Percentiles rank a stretch among this genome's conserved stretches.
Conservation (phyloP, 2,797 vertebrate species). For the Esox lucius region DNA sequence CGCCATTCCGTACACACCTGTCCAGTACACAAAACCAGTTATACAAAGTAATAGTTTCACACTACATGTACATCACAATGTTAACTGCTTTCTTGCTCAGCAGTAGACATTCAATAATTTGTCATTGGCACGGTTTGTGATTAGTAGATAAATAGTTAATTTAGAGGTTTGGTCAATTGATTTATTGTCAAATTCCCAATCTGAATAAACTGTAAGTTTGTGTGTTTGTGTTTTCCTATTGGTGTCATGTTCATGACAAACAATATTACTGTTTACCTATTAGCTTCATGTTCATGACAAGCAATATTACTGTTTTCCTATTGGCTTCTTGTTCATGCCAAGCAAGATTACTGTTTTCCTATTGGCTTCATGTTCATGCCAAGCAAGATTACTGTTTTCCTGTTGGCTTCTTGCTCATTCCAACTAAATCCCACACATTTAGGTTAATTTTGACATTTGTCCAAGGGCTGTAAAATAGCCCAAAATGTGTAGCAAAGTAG, state of each 20-base stretch:
- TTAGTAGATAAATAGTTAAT: background rate
- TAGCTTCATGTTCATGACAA: background rate
- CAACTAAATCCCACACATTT: background rate
- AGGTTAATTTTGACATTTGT: background rate
- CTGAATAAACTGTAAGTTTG: background rate
- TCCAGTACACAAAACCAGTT: constrained; percentile 25
- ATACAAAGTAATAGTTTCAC: background rate
- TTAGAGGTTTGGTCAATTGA: background rate
- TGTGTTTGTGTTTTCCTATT: background rate
- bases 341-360: background rate
- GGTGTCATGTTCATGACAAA: background rate
- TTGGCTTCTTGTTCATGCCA: no score
- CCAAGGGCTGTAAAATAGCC: background rate
- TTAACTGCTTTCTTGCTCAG: background rate
- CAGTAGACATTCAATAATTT: background rate
- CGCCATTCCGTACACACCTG: constrained; percentile 15
- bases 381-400: no score
- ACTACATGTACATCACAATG: background rate
- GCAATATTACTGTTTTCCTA: no score
- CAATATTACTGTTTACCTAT: background rate
- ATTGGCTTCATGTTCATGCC: background rate
- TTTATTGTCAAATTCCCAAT: background rate
- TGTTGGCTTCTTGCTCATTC: no score
- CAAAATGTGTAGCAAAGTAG: background rate
- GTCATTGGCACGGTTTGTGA: background rate